Evolutionary conservation across 1,140 invertebrate genomes (phyloP).

Genomic region (Lepidurus couesii): DNA sequence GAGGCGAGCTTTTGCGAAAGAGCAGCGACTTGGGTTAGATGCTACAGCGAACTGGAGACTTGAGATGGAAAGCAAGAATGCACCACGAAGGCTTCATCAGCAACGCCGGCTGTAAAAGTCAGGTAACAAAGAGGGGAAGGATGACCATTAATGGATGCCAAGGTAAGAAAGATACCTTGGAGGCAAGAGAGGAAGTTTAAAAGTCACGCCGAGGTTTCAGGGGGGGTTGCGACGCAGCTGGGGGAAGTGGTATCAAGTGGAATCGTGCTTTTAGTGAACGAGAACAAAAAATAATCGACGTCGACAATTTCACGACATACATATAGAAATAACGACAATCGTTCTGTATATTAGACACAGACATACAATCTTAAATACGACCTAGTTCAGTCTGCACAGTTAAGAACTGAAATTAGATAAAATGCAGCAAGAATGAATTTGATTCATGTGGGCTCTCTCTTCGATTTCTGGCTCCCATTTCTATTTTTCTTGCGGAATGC

Average conservation of each 20-base stretch:
- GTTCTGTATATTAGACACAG: no score
- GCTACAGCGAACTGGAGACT: background rate
- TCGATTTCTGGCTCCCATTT: no score
- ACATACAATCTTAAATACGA: no score
- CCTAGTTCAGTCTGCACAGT: no score
- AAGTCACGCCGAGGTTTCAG: background rate
- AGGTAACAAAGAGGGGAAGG: conserved; percentile 10
- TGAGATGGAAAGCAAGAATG: background rate
- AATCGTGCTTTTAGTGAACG: no score
- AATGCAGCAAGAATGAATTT: no score
- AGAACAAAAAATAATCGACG: no score
- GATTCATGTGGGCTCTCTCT: no score
- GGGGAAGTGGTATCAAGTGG: background rate
- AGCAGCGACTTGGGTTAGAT: background rate
- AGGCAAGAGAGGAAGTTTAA: background rate
- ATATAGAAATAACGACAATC: no score
- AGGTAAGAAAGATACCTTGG: conserved; percentile 5
- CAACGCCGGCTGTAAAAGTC: background rate
- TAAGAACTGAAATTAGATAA: no score
- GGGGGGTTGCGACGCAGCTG: background rate
- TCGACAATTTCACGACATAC: no score
- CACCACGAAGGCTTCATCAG: background rate
- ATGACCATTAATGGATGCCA: conserved; percentile 18
- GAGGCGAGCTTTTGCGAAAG: background rate
- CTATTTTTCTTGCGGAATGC: no score